Base-by-base conservation (phyloP, 2,113 vertebrate genomes). In the Neopipo cinnamomea region DNA sequence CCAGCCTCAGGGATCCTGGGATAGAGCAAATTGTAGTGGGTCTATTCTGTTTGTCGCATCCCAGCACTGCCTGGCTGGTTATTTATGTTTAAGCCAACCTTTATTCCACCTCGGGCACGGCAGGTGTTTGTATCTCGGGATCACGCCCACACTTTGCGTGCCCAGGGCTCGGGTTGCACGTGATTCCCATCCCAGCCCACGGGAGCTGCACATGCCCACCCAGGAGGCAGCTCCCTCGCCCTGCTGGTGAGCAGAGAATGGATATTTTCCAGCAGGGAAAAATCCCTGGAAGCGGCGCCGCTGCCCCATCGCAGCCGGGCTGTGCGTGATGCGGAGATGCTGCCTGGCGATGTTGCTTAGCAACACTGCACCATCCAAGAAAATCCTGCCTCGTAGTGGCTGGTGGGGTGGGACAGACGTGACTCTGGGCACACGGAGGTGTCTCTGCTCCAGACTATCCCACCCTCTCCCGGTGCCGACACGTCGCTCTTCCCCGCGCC, bases 341-440 rank as follows among this genome's bases (percentile, higher is more conserved):
- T 96, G 97, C 97, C 97, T 58, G 96, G 78, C 67, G 8, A 80
- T 89, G 98, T 98, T 98, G 98, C 98, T 96, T 97, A 97, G 98
- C 98, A 98, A 98, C 98, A 2, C 86, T 67, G 89, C 95, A 90
- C 93, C 97, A 97, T 97, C 97, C 93, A 88, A 97, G 97, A 95
- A 67, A 97, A 79, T 96, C 92, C 94, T 82, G 95, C 97, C 75
- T 94, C 28, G 63, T 31, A 88, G 94, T 93, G 87, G 84, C 95
- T 92, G 87, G 95, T 77, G 56, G 91, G 90, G 88, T 47, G 88
- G 75, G 68, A 75, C 94, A 62, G 61, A 84, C 91, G 65, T 56
- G 93, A 93, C 93, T 75, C 35, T 82, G 85, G 76, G 94, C 96
- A 96, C 77, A 88, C 71, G 35, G 85, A 92, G 74, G 61, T 62